Evolutionary conservation across 2,113 vertebrate species (phyloP).

Genomic region (Ifrita kowaldi): DNA sequence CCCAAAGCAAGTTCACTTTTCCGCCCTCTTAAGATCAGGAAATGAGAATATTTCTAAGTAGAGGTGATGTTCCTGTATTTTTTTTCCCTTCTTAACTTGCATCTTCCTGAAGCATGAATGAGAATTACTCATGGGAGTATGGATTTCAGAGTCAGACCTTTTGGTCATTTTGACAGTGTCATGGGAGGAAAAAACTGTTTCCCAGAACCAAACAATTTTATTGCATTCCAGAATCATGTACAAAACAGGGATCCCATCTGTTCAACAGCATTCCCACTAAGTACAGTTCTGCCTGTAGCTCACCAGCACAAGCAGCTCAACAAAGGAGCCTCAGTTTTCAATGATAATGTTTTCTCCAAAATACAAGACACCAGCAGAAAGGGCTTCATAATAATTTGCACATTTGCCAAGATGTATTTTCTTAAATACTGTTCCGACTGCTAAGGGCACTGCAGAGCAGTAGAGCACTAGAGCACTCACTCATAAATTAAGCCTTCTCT

Average conservation of each 20-base stretch:
- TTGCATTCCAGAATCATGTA: conserved; percentile 67
- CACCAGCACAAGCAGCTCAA: neutral
- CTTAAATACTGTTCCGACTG: neutral
- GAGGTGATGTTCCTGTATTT: neutral
- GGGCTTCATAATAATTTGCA: neutral
- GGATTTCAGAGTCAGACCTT: conserved; percentile 7
- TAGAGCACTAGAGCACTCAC: neutral
- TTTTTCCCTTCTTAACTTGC: neutral
- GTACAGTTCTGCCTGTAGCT: neutral
- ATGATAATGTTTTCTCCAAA: neutral
- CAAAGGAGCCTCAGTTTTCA: conserved; percentile 22
- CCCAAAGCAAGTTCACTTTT: neutral
- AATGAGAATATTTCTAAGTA: neutral
- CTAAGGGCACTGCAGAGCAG: neutral
- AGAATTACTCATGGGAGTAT: neutral
- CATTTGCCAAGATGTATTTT: neutral
- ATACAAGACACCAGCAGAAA: neutral
- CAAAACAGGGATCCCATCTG: conserved; percentile 58
- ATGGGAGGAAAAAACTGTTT: conserved; percentile 54
- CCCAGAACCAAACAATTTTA: conserved; percentile 62
- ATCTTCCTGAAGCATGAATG: neutral
- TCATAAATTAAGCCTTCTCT: neutral
- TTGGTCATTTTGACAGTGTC: conserved; percentile 14
- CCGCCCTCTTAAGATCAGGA: neutral
- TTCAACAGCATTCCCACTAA: conserved; percentile 21